phyloP scores from a whole-genome alignment of 2,797 vertebrate species.

The Rhynchotus rufescens region DNA sequence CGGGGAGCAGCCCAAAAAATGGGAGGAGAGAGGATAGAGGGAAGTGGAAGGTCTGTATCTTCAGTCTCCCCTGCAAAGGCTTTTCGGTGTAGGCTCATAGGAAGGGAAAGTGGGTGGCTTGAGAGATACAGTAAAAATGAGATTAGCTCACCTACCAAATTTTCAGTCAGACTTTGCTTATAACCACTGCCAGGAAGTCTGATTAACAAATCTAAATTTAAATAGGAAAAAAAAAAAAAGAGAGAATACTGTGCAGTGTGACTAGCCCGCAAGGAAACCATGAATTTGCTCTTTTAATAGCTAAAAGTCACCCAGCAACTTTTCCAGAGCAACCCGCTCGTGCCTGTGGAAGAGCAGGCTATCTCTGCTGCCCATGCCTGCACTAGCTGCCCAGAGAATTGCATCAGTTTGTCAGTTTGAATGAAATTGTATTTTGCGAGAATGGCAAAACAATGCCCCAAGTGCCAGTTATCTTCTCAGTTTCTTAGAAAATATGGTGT shows the following conservation, averaged over 20 bases:
- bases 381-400: constrained; percentile 29
- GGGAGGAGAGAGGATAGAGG: neutral
- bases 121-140: constrained; percentile 57
- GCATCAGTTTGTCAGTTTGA: constrained; percentile 29
- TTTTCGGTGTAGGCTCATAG: neutral
- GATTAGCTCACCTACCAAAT: constrained; percentile 44
- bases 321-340: neutral
- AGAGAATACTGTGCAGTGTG: constrained; percentile 21
- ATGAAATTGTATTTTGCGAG: constrained; percentile 51
- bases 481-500: constrained; percentile 2
- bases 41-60: neutral
- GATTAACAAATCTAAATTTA: constrained; percentile 52
- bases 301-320: neutral
- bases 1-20: neutral
- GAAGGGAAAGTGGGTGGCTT: constrained; percentile 52
- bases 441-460: constrained; percentile 32
- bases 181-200: constrained; percentile 46
- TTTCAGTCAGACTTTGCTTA: constrained; percentile 22
- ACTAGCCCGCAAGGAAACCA: neutral
- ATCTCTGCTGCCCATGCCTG: neutral
- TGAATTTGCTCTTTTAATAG: constrained; percentile 46
- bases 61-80: neutral
- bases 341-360: neutral
- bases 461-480: constrained; percentile 22
- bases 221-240: constrained; percentile 51